Base-by-base conservation (phyloP, 2,888 invertebrate species). In the Latrodectus hesperus region DNA sequence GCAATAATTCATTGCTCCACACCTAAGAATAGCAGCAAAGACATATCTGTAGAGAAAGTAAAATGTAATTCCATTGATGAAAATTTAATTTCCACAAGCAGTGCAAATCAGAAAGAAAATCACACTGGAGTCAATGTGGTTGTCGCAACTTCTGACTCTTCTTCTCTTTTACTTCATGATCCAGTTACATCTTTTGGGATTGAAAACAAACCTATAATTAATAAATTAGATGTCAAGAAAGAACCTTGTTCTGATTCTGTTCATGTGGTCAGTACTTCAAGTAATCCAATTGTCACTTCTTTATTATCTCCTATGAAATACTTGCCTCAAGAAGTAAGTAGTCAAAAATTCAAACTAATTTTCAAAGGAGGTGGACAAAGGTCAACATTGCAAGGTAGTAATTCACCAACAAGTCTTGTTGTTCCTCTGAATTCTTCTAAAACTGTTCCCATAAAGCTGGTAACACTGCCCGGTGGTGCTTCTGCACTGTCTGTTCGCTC, bases 361-460 rank as follows among this genome's bases (percentile, higher is more conserved):
- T 88, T 88, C 17, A 88, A 88, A 78, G 84, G 84, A 53, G 68
- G 88, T 53, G 79, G 79, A 10, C 88, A 81, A 64, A 55, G 79
- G 26, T 71, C 83, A 22, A n/a, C 81, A 51, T 78, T 89, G 17
- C 79, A 84, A 76, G 74, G 76, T 11, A 78, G 74, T 22, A 84
- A 77, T 71, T 84, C 84, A 64, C 73, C 87, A 17, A 75, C 88
- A 49, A 65, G 89, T 70, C 65, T 89, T 22, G 86, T 88, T 74
- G 84, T 89, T 74, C 89, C 89, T 55, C 65, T 89, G 9, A 89
- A 84, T 73, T 84, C 89, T 26, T 79, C 91, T n/a, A 92, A 92
- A 90, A 91, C 91, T 90, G 91, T 92, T n/a, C 92, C 92, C 9
- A 91, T 92, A 72, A 91, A 92, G 79, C 88, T 92, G 17, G 91